phyloP scores from a whole-genome alignment of 2,113 vertebrate species.

The Nannospalax galili region DNA sequence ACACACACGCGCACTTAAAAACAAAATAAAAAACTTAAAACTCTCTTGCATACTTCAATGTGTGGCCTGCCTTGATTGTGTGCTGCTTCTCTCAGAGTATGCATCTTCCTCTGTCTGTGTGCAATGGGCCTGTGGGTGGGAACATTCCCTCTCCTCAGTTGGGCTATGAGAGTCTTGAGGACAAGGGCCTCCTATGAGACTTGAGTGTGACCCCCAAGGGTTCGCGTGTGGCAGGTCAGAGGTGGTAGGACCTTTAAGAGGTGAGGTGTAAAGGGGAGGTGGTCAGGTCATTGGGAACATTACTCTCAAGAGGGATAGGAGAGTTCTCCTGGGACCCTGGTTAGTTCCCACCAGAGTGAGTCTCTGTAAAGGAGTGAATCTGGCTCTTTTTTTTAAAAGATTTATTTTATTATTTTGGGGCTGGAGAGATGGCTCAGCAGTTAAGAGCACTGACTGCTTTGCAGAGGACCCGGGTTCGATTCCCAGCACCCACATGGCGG shows the following conservation, averaged over 20 bases:
- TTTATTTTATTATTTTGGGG: too few species aligned
- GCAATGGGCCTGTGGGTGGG: rapidly evolving
- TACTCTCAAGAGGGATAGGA: background rate
- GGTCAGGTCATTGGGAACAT: background rate
- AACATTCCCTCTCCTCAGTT: background rate
- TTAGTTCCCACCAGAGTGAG: background rate
- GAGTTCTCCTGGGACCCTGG: background rate
- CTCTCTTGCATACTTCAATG: background rate
- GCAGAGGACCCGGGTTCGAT: too few species aligned
- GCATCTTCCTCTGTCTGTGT: background rate
- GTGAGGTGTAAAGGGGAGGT: too few species aligned
- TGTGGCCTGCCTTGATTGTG: rapidly evolving
- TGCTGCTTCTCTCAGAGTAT: background rate
- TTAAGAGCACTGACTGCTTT: too few species aligned
- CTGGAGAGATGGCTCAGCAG: too few species aligned
- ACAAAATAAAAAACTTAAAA: background rate
- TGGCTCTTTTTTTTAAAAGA: too few species aligned
- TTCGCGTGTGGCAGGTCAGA: background rate
- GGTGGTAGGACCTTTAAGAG: background rate
- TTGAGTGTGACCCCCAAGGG: background rate
- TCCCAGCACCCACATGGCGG: too few species aligned
- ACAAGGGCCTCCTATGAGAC: background rate
- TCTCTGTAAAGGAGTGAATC: background rate
- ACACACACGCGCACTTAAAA: background rate
- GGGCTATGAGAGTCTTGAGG: background rate